phyloP scores from a whole-genome alignment of 2,797 vertebrate species.

The Numenius phaeopus region DNA sequence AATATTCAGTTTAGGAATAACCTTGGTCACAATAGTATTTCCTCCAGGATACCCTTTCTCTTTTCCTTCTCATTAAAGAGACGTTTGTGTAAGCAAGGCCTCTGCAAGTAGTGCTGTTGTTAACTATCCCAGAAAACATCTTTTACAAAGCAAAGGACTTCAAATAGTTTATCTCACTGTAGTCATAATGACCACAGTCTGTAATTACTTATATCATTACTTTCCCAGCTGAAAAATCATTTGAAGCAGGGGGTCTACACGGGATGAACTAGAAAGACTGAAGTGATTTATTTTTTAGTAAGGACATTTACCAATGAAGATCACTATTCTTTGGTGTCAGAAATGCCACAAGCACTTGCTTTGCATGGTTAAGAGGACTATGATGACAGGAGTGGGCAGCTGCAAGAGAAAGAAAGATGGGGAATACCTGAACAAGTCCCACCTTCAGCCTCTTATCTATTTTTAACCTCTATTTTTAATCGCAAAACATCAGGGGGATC shows the following conservation, averaged over 20 bases:
- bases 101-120: not conserved
- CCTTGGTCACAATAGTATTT: not conserved
- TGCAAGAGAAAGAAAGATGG: not conserved
- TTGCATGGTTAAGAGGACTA: not conserved
- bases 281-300: not conserved
- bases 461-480: not conserved
- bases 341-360: not conserved
- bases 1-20: not conserved
- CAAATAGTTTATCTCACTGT: not conserved
- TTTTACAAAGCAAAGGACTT: not conserved
- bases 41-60: not conserved
- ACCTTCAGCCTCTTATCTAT: not conserved
- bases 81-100: not conserved
- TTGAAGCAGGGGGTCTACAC: not conserved
- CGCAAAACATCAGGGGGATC: not conserved
- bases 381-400: not conserved
- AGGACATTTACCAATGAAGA: not conserved
- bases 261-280: not conserved
- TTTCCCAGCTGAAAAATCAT: not conserved
- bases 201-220: not conserved
- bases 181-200: not conserved
- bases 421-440: not conserved
- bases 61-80: not conserved
- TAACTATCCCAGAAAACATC: not conserved
- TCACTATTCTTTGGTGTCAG: not conserved